Evolutionary conservation across 2,888 invertebrate genomes (phyloP), one percentile per base, ranked within the genome.

Genomic region (Stegana nigrithorax): DNA sequence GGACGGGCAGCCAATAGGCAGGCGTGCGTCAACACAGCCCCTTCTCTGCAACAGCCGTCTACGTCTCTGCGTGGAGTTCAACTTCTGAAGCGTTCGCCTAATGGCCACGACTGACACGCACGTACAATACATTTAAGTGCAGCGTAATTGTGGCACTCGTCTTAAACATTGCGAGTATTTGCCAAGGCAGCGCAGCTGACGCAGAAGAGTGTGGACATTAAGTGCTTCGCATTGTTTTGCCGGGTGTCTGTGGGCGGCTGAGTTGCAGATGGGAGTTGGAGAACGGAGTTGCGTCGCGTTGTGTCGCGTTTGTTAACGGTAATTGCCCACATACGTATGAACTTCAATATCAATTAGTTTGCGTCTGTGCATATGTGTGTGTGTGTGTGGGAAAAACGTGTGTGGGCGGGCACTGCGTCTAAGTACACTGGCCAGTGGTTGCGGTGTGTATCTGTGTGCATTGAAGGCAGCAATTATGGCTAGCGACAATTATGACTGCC

Each of bases 71-170:
- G 23, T n/a, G 0, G 62, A 68, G 62, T 64, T 57, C 62, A 50
- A 14, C n/a, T 47, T 47, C 10, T 19, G 19, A 12, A 21, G 6
- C 5, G 42, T 42, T 6, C 7, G 42, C n/a, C 5, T 8, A 21
- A 47, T 47, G 47, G 8, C 42, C 42, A 42, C 42, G 14, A 14
- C 42, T 42, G 10, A 39, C 6, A 64, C 65, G 66, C 75, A 75
- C 79, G 75, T 78, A 76, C 79, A 75, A 75, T 77, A 73, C 75
- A 72, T 72, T 77, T 75, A 75, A 75, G 77, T 77, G 79, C 79
- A 77, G 67, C 77, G 77, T 75, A 79, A 75, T 75, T 79, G 75
- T 68, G 65, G 62, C 66, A 62, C 64, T 69, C n/a, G n/a, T n/a
- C 68, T 74, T 76, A 66, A 55, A 14, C 32, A 36, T 55, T 26